A percentile compares a stretch with the other conserved stretches of the same genome.
phyloP scores from a whole-genome alignment of 1,140 invertebrate genomes.

The Harlomillsia oculata region DNA sequence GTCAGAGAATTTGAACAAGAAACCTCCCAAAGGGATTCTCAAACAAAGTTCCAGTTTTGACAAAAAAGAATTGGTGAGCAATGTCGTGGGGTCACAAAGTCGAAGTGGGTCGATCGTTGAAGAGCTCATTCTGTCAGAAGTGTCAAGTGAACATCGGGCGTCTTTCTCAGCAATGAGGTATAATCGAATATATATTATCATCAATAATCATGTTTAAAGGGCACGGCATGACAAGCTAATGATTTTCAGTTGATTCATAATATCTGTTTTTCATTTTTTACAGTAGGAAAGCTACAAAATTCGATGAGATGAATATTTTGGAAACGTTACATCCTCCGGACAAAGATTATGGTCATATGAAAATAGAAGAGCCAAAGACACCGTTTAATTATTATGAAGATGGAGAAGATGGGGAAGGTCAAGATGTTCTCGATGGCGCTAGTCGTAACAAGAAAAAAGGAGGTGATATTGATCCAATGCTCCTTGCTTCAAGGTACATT shows the following conservation, averaged over 20 bases:
- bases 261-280: not conserved
- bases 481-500: no score
- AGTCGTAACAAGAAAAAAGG: no score
- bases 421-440: no score
- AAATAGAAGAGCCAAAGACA: slow-evolving; percentile 96
- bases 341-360: slow-evolving; percentile 99
- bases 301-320: slow-evolving; percentile 99
- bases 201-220: not conserved
- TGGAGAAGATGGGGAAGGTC: slow-evolving; percentile 54
- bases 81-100: not conserved
- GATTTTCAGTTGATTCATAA: not conserved
- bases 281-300: slow-evolving; percentile 58
- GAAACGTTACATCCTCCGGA: slow-evolving; percentile 94
- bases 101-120: no score
- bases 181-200: not conserved
- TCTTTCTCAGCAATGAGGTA: not conserved
- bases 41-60: slow-evolving; percentile 85
- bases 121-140: slow-evolving; percentile 5
- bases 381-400: slow-evolving; percentile 72
- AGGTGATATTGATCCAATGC: no score
- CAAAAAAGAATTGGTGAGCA: slow-evolving; percentile 35
- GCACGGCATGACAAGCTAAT: not conserved
- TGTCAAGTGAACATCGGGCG: not conserved
- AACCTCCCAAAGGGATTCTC: slow-evolving; percentile 80
- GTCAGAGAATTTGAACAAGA: slow-evolving; percentile 52